These are phyloP conservation scores for Asbolus verrucosus DNA, from an alignment of 1,140 invertebrate species.

Conservation along the genomic window DNA sequence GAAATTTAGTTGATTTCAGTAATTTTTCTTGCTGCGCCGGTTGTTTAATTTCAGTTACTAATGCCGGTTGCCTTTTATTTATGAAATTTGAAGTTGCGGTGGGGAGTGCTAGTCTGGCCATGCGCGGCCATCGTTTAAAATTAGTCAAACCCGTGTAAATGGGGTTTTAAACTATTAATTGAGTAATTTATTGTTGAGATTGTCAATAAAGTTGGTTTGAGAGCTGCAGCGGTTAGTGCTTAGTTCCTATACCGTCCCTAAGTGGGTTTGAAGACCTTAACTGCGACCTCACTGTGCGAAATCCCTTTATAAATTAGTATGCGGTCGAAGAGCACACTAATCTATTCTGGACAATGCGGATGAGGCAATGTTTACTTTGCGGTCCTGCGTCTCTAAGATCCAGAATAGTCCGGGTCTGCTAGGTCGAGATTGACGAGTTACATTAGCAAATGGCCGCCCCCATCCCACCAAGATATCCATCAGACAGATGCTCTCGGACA, in stretches of 20 bases:
- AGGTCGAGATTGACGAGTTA: constrained; percentile 56
- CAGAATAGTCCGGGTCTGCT: constrained; percentile 34
- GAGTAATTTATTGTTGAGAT: constrained; percentile 37
- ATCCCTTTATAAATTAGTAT: constrained; percentile 52
- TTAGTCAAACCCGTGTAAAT: neutral
- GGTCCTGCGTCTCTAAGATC: constrained; percentile 45
- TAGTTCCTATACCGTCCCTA: constrained; percentile 11
- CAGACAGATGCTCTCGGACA: constrained; percentile 55
- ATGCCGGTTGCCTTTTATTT: too few species aligned
- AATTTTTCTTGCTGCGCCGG: too few species aligned
- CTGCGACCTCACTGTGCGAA: constrained; percentile 37
- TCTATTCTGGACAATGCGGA: constrained; percentile 56
- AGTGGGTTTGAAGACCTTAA: constrained; percentile 37
- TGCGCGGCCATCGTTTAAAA: constrained; percentile 10
- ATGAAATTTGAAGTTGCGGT: neutral
- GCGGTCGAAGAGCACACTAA: constrained; percentile 53
- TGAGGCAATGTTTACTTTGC: constrained; percentile 52
- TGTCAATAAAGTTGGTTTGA: constrained; percentile 20
- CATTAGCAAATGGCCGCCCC: constrained; percentile 57
- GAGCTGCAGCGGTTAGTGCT: constrained; percentile 25
- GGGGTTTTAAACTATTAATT: constrained; percentile 23
- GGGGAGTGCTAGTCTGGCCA: too few species aligned
- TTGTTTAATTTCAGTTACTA: too few species aligned
- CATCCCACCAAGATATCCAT: constrained; percentile 18
- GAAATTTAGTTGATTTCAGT: too few species aligned